These are phyloP conservation scores for Meleagris gallopavo DNA, from an alignment of 2,113 vertebrate species.

Conservation along the genomic window DNA sequence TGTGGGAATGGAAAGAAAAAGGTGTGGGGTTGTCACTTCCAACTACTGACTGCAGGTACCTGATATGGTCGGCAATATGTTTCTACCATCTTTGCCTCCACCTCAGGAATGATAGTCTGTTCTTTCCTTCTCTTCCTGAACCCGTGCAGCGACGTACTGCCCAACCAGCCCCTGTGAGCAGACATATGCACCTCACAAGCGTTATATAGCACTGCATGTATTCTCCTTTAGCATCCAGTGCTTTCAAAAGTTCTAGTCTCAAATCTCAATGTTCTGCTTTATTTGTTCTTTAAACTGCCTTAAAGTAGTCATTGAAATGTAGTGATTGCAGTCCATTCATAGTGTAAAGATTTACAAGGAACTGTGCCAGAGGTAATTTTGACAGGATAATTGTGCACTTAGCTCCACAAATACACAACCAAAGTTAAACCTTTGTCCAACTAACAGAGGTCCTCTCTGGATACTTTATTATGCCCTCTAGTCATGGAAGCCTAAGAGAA, in stretches of 20 bases:
- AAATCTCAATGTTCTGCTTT: constrained; percentile 14
- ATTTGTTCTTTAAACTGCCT: constrained; percentile 21
- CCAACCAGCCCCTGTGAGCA: neutral
- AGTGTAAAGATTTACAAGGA: constrained; percentile 19
- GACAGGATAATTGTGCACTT: neutral
- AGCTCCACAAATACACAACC: neutral
- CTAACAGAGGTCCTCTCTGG: neutral
- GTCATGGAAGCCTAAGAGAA: neutral
- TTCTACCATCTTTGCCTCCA: neutral
- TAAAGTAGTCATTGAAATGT: neutral
- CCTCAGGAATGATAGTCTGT: neutral
- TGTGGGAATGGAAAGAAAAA: neutral
- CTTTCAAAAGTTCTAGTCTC: neutral
- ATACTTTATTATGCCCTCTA: neutral
- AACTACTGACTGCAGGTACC: neutral
- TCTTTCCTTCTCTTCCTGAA: neutral
- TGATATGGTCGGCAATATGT: neutral
- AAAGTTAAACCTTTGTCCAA: constrained; percentile 4
- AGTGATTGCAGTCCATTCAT: constrained; percentile 6
- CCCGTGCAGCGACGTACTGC: neutral
- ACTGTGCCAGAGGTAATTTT: neutral
- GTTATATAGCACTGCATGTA: neutral
- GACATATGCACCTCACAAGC: neutral
- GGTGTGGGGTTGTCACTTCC: neutral
- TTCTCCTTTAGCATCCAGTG: neutral